phyloP scores from a whole-genome alignment of 2,888 invertebrate genomes.

The Drosophila tripunctata region DNA sequence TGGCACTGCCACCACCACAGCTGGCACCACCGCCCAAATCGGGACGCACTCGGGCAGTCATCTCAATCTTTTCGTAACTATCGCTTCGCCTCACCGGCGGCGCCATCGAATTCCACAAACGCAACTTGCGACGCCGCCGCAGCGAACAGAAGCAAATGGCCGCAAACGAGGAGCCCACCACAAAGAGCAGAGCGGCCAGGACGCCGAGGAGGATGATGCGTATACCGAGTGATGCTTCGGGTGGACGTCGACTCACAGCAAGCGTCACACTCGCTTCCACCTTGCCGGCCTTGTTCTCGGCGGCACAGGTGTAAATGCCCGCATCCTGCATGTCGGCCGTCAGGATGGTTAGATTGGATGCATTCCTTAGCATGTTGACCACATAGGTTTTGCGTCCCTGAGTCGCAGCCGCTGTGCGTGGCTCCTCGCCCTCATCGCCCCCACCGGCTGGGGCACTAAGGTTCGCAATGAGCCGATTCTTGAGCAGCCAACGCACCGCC shows the following conservation, averaged over 20 bases:
- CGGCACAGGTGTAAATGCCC: slow-evolving; percentile 90
- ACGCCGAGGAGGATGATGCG: slow-evolving; percentile 88
- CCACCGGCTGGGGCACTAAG: slow-evolving; percentile 82
- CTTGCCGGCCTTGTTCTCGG: slow-evolving; percentile 92
- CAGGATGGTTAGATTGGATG: slow-evolving; percentile 90
- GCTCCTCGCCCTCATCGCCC: slow-evolving; percentile 73
- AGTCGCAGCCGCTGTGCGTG: slow-evolving; percentile 83
- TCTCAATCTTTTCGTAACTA: slow-evolving; percentile 92
- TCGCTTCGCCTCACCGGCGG: slow-evolving; percentile 85
- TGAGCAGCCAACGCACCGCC: slow-evolving; percentile 89
- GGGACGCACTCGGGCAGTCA: slow-evolving; percentile 86
- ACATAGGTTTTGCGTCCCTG: slow-evolving; percentile 87
- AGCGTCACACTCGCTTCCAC: slow-evolving; percentile 90
- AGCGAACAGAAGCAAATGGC: slow-evolving; percentile 87
- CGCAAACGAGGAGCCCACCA: slow-evolving; percentile 88
- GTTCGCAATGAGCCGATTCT: slow-evolving; percentile 89
- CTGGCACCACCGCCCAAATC: slow-evolving; percentile 79
- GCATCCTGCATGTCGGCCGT: slow-evolving; percentile 90
- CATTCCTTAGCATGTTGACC: slow-evolving; percentile 88
- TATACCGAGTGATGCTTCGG: slow-evolving; percentile 86
- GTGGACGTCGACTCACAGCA: slow-evolving; percentile 88
- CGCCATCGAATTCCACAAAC: slow-evolving; percentile 84
- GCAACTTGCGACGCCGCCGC: slow-evolving; percentile 87
- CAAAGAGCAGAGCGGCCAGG: slow-evolving; percentile 88
- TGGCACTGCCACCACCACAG: slow-evolving; percentile 73